Evolutionary conservation across 1,140 invertebrate genomes (phyloP).

Genomic region (Drosophila saltans): DNA sequence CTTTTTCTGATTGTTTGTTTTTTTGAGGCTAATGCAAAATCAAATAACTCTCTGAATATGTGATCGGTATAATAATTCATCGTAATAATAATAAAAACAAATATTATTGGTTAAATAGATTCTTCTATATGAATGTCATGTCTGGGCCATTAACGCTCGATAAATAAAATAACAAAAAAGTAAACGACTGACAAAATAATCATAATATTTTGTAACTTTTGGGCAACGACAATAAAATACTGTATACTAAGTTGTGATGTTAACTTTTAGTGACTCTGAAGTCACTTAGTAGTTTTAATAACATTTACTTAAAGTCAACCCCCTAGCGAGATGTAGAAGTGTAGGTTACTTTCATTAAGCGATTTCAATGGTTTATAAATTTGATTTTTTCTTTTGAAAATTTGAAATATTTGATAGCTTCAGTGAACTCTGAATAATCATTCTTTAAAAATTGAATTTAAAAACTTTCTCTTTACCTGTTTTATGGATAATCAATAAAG

Average conservation of each 20-base stretch:
- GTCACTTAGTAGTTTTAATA: too few relatives aligned
- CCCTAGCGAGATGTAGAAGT: too few relatives aligned
- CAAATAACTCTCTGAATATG: constrained; percentile 66
- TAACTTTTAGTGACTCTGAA: too few relatives aligned
- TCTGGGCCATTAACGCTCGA: constrained; percentile 65
- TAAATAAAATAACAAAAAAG: neutral
- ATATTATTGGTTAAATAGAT: constrained; percentile 44
- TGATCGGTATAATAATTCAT: constrained; percentile 71
- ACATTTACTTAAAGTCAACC: too few relatives aligned
- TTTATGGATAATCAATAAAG: too few relatives aligned
- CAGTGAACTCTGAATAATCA: too few relatives aligned
- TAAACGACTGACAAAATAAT: neutral
- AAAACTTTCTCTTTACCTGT: too few relatives aligned
- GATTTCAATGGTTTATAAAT: too few relatives aligned
- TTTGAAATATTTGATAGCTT: too few relatives aligned
- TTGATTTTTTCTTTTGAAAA: too few relatives aligned
- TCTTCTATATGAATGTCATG: constrained; percentile 50
- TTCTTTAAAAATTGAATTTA: too few relatives aligned
- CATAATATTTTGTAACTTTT: neutral
- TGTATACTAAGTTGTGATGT: neutral
- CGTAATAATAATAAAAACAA: constrained; percentile 58
- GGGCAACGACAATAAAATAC: neutral
- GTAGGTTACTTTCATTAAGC: too few relatives aligned
- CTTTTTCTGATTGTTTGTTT: constrained; percentile 33
- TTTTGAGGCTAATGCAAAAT: constrained; percentile 64